A percentile compares a stretch with the other conserved stretches of the same genome.
phyloP scores from a whole-genome alignment of 2,888 invertebrate species.

The Mystacides longicornis region DNA sequence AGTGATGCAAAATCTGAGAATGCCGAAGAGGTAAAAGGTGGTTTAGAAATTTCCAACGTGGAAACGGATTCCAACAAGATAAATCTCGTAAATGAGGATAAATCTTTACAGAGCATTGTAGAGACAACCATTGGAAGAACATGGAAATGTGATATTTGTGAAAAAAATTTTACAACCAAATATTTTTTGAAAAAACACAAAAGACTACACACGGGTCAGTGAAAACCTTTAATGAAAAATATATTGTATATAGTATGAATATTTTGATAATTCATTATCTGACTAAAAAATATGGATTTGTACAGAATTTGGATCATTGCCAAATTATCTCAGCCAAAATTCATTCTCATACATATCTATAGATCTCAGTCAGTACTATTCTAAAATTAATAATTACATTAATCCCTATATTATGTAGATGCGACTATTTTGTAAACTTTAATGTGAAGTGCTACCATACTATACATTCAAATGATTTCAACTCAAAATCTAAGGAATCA shows the following conservation, averaged over 20 bases:
- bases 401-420: no score
- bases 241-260: background rate
- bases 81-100: conserved; percentile 19
- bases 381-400: no score
- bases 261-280: background rate
- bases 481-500: no score
- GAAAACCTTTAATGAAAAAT: background rate
- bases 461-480: no score
- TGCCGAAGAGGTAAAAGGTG: conserved; percentile 8
- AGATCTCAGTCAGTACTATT: no score
- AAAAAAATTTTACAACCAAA: conserved; percentile 80
- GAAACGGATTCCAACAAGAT: conserved; percentile 24
- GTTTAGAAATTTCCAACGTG: background rate
- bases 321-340: background rate
- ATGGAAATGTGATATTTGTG: conserved; percentile 81
- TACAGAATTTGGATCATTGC: background rate
- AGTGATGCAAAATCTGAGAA: background rate
- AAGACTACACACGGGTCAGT: conserved; percentile 69
- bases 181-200: conserved; percentile 86
- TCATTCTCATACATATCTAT: no score
- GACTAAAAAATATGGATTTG: background rate
- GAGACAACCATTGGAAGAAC: conserved; percentile 56
- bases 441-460: no score
- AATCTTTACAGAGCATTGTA: background rate
- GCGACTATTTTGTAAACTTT: no score